Conservation (phyloP, 2,888 invertebrate species). For the Sepioteuthis lessoniana region DNA sequence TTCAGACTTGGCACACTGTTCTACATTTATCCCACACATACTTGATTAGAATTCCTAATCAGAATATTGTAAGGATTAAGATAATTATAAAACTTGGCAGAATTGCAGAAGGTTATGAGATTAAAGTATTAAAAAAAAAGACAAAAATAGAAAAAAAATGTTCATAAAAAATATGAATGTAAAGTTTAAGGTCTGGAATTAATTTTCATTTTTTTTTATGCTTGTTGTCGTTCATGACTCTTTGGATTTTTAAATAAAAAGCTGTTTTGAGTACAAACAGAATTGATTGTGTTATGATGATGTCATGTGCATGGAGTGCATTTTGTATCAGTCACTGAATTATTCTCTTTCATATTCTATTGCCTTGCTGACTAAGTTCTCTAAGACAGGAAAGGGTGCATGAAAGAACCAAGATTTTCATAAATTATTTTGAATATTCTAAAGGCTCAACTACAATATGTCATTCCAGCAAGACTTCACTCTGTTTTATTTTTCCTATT, state of each 20-base stretch:
- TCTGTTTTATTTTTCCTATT: neutral
- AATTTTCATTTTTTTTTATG: neutral
- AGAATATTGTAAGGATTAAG: neutral
- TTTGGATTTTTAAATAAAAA: neutral
- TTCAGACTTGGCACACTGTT: neutral
- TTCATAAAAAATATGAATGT: neutral
- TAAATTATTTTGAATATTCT: neutral
- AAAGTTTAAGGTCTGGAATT: neutral
- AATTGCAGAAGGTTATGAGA: neutral
- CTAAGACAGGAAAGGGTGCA: neutral
- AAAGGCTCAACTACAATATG: neutral
- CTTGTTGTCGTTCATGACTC: neutral
- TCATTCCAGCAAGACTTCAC: neutral
- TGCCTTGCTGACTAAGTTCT: neutral
- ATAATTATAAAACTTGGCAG: neutral
- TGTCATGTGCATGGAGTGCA: neutral
- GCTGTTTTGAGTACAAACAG: neutral
- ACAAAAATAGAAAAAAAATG: neutral
- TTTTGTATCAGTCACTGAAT: neutral
- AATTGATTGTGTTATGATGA: slow-evolving; percentile 33
- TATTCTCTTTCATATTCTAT: neutral
- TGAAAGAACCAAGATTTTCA: neutral
- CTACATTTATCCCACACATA: slow-evolving; percentile 11
- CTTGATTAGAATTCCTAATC: slow-evolving; percentile 33
- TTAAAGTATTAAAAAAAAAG: neutral